These are phyloP conservation scores for Carterocephalus palaemon DNA, from an alignment of 2,888 invertebrate species.

Conservation along the genomic window DNA sequence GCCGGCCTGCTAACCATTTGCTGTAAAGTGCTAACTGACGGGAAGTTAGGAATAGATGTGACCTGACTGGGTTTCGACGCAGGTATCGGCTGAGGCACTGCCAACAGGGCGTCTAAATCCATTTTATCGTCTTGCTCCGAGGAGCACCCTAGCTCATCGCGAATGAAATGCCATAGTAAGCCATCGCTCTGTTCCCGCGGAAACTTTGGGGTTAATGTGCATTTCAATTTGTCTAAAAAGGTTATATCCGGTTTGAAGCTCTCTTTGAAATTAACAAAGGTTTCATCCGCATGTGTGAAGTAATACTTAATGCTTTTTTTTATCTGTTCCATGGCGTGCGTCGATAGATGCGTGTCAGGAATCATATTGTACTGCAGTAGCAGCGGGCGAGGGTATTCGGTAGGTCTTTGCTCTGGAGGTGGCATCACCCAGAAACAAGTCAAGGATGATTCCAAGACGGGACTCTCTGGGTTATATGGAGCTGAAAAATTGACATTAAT, in stretches of 20 bases:
- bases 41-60: slow-evolving; percentile 65
- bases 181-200: slow-evolving; percentile 89
- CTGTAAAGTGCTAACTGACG: slow-evolving; percentile 70
- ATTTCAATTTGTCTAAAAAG: slow-evolving; percentile 91
- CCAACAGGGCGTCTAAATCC: slow-evolving; percentile 78
- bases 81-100: slow-evolving; percentile 77
- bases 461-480: slow-evolving; percentile 89
- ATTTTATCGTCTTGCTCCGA: slow-evolving; percentile 84
- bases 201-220: slow-evolving; percentile 88
- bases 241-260: slow-evolving; percentile 85
- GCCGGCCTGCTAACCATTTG: slow-evolving; percentile 75
- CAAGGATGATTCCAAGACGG: slow-evolving; percentile 88
- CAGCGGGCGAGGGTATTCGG: slow-evolving; percentile 96
- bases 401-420: slow-evolving; percentile 94
- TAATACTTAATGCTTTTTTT: slow-evolving; percentile 92
- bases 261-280: slow-evolving; percentile 71
- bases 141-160: slow-evolving; percentile 84
- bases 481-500: slow-evolving; percentile 73
- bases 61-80: slow-evolving; percentile 62
- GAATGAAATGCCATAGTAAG: slow-evolving; percentile 87
- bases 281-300: slow-evolving; percentile 75
- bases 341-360: slow-evolving; percentile 88
- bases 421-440: slow-evolving; percentile 97
- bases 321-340: slow-evolving; percentile 91
- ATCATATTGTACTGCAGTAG: slow-evolving; percentile 90